phyloP scores from a whole-genome alignment of 2,797 vertebrate genomes.

The Benthosema pterotum region DNA sequence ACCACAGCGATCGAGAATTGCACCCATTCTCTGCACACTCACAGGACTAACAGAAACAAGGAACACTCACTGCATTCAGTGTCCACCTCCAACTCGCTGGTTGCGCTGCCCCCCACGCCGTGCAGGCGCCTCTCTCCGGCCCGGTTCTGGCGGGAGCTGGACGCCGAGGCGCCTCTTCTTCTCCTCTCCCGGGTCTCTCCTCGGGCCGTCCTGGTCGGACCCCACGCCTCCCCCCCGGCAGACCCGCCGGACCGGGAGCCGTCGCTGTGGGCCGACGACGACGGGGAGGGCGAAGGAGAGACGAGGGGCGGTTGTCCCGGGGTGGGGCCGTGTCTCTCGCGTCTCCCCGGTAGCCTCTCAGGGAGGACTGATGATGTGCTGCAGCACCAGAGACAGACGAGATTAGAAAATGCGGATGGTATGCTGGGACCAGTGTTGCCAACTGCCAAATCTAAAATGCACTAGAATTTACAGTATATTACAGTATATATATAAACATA shows the following conservation, averaged over 20 bases:
- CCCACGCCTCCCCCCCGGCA: conserved; percentile 19
- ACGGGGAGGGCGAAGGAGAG: conserved; percentile 31
- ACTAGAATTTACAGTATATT: too few relatives aligned
- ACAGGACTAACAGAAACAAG: not conserved
- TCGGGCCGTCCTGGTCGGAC: conserved; percentile 9
- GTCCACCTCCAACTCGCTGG: conserved; percentile 59
- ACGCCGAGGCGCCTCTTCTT: conserved; percentile 38
- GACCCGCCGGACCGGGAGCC: not conserved
- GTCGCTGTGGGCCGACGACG: not conserved
- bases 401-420: too few relatives aligned
- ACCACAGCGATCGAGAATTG: too few relatives aligned
- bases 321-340: conserved; percentile 12
- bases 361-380: conserved; percentile 44
- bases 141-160: conserved; percentile 59
- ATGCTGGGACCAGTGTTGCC: too few relatives aligned
- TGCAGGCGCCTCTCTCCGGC: conserved; percentile 25
- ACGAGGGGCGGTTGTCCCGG: conserved; percentile 18
- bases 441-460: too few relatives aligned
- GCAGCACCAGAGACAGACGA: not conserved
- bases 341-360: conserved; percentile 16
- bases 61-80: conserved; percentile 59
- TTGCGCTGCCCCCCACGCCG: conserved; percentile 22
- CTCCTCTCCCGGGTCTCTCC: conserved; percentile 33
- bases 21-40: too few relatives aligned
- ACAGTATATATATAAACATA: too few relatives aligned